A percentile compares a stretch with the other conserved stretches of the same genome.
Evolutionary conservation across 2,888 invertebrate genomes (phyloP).

Genomic region (Diloba caeruleocephala): DNA sequence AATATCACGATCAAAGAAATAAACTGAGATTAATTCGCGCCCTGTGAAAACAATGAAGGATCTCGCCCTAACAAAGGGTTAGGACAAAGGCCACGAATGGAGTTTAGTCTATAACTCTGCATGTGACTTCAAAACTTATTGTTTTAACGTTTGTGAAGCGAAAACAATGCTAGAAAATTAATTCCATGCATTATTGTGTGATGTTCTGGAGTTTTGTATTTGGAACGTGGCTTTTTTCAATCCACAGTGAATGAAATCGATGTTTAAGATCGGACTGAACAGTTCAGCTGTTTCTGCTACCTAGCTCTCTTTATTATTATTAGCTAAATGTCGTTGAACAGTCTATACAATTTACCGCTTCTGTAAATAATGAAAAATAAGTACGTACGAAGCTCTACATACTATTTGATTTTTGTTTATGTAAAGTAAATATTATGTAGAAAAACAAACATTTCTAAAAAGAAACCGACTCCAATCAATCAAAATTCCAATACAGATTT

Average conservation of each 20-base stretch:
- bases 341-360: too few relatives aligned
- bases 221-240: constrained; percentile 23
- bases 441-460: constrained; percentile 26
- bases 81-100: constrained; percentile 73
- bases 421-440: not conserved
- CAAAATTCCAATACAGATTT: constrained; percentile 61
- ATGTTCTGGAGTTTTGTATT: constrained; percentile 46
- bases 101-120: constrained; percentile 86
- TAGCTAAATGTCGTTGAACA: too few relatives aligned
- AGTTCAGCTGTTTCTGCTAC: too few relatives aligned
- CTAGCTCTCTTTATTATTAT: too few relatives aligned
- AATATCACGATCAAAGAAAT: constrained; percentile 85
- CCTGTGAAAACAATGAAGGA: constrained; percentile 79
- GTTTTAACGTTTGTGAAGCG: constrained; percentile 80
- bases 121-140: constrained; percentile 84
- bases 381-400: too few relatives aligned
- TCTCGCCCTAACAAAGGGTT: constrained; percentile 76
- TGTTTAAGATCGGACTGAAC: too few relatives aligned
- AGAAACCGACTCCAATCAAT: constrained; percentile 60
- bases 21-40: constrained; percentile 87
- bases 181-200: constrained; percentile 68
- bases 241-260: constrained; percentile 8
- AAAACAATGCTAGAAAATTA: constrained; percentile 80
- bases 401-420: too few relatives aligned
- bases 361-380: too few relatives aligned